Base-by-base conservation (phyloP, 2,113 vertebrate genomes). In the Nannobrachium achirus region DNA sequence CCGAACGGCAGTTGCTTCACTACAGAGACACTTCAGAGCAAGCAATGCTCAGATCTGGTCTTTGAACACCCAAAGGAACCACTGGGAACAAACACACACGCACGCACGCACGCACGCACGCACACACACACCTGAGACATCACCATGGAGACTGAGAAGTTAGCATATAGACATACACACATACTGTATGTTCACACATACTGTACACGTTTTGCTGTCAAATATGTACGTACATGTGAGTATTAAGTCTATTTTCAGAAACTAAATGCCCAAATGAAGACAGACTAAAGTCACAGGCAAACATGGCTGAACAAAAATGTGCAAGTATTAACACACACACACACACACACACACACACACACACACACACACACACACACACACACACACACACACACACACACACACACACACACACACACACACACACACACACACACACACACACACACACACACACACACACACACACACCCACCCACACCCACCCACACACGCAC, bases 201-300 rank as follows among this genome's bases (percentile, higher is more conserved):
- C n/a, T n/a, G 76, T 66, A 82, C 25, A 33, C 25, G 6, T 2
- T 33, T n/a, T n/a, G n/a, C n/a, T n/a, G n/a, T n/a, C n/a, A n/a
- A n/a, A n/a, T n/a, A n/a, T n/a, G n/a, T n/a, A n/a, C n/a, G n/a
- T 67, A 85, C 73, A 71, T 8, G 5, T 25, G 9, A 45, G 44
- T 45, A 11, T 45, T 8, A 19, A 19, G 66, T 39, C 7, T 40
- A 40, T 69, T 59, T 64, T 71, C 33, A 64, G 56, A 79, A 53
- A 58, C 51, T 68, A 64, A 80, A 75, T 62, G 73, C 13, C 42
- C 66, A 73, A 87, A 84, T 73, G 3, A 82, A 74, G 70, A 58
- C 57, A 79, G 75, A 68, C 71, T 76, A 80, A 83, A 71, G 69
- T 70, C 68, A 71, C 59, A 85, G 76, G 66, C 79, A 86, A 87